Conservation (phyloP, 1,140 invertebrate genomes). For the Caenorhabditis brenneri region DNA sequence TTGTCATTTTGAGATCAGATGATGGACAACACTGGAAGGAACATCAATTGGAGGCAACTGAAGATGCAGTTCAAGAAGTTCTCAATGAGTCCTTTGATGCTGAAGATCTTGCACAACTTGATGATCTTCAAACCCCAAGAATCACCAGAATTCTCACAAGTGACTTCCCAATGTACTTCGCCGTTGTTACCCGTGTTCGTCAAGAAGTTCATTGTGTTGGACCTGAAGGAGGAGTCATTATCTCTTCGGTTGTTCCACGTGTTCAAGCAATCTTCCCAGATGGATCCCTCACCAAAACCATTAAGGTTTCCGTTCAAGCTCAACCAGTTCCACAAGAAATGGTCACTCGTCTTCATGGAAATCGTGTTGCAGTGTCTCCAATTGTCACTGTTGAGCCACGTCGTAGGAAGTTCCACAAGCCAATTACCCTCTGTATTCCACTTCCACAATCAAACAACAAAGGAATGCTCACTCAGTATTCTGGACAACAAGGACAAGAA, state of each 20-base stretch:
- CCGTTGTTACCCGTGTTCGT: constrained; percentile 90
- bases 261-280: constrained; percentile 99
- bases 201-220: constrained; percentile 97
- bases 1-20: constrained; percentile 92
- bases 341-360: constrained; percentile 92
- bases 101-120: constrained; percentile 77
- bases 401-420: constrained; percentile 94
- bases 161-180: constrained; percentile 98
- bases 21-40: constrained; percentile 98
- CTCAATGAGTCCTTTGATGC: constrained; percentile 92
- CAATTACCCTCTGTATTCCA: constrained; percentile 94
- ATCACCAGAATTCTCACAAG: constrained; percentile 94
- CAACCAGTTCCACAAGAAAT: constrained; percentile 95
- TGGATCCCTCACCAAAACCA: constrained; percentile 97
- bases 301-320: constrained; percentile 98
- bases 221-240: constrained; percentile 95
- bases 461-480: constrained; percentile 94
- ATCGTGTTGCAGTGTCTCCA: constrained; percentile 95
- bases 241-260: constrained; percentile 94
- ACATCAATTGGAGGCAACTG: constrained; percentile 91
- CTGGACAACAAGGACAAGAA: constrained; percentile 74
- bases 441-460: constrained; percentile 91
- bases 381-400: constrained; percentile 98
- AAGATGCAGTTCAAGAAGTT: constrained; percentile 93
- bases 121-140: constrained; percentile 83